phyloP scores from a whole-genome alignment of 2,888 invertebrate species.

The Ernsta delagoae region DNA sequence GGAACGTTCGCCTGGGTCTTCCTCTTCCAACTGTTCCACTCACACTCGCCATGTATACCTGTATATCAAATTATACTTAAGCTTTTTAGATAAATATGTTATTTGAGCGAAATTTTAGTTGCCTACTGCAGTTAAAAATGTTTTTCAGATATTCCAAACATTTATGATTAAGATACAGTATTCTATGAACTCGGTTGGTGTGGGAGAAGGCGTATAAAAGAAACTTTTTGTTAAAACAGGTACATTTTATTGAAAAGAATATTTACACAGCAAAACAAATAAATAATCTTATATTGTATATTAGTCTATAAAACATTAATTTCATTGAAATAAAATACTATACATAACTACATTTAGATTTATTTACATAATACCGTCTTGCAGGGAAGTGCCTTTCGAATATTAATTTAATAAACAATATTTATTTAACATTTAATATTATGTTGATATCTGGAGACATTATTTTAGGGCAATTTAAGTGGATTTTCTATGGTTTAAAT shows the following conservation, averaged over 20 bases:
- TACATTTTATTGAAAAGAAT: conserved; percentile 85
- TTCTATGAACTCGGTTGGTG: no score
- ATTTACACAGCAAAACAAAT: conserved; percentile 86
- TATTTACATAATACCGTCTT: conserved; percentile 84
- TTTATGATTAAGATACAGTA: no score
- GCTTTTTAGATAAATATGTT: no score
- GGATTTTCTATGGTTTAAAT: conserved; percentile 74
- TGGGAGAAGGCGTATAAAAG: no score
- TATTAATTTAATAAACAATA: conserved; percentile 79
- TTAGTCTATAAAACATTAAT: conserved; percentile 85
- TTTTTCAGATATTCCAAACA: no score
- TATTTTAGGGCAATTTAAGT: conserved; percentile 70
- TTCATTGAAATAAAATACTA: conserved; percentile 84
- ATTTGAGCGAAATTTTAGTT: no score
- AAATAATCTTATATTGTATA: conserved; percentile 85
- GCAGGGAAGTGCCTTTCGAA: conserved; percentile 70
- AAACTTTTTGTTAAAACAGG: conserved; percentile 69
- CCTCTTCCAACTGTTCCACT: no score
- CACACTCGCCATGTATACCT: no score
- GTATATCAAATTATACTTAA: no score
- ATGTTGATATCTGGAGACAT: conserved; percentile 76
- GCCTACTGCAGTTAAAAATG: no score
- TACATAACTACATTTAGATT: conserved; percentile 82
- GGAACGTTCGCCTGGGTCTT: no score
- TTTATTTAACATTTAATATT: conserved; percentile 79